Conservation (phyloP, 2,888 invertebrate species). For the Spodoptera littoralis region DNA sequence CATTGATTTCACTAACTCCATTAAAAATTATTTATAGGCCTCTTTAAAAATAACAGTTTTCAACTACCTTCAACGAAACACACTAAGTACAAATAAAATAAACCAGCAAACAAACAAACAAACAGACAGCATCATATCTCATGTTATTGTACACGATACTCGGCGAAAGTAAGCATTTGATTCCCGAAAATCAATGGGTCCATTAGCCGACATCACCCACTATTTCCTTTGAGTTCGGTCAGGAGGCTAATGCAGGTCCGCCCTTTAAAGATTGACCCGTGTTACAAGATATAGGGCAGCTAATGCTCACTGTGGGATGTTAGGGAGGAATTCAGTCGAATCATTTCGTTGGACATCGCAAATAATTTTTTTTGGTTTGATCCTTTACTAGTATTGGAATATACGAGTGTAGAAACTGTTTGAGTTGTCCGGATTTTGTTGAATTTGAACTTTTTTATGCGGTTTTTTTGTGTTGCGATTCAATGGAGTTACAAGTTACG, state of each 20-base stretch:
- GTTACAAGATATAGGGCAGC: slow-evolving; percentile 72
- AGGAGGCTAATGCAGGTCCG: slow-evolving; percentile 79
- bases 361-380: slow-evolving; percentile 59
- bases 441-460: background rate
- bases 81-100: background rate
- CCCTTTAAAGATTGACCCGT: slow-evolving; percentile 78
- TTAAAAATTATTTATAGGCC: no score
- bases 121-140: slow-evolving; percentile 35
- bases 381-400: slow-evolving; percentile 40
- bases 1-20: no score
- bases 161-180: slow-evolving; percentile 69
- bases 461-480: background rate
- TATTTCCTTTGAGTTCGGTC: slow-evolving; percentile 80
- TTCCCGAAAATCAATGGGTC: slow-evolving; percentile 80
- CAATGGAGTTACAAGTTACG: background rate
- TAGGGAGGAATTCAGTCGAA: slow-evolving; percentile 59
- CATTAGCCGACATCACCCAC: slow-evolving; percentile 77
- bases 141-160: slow-evolving; percentile 63
- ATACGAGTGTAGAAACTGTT: slow-evolving; percentile 20
- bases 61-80: background rate
- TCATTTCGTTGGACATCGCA: slow-evolving; percentile 62
- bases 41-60: no score
- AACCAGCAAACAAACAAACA: background rate
- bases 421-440: background rate
- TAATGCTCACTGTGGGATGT: slow-evolving; percentile 60